Evolutionary conservation across 2,797 vertebrate genomes (phyloP).

Genomic region (Lophotriccus pileatus): DNA sequence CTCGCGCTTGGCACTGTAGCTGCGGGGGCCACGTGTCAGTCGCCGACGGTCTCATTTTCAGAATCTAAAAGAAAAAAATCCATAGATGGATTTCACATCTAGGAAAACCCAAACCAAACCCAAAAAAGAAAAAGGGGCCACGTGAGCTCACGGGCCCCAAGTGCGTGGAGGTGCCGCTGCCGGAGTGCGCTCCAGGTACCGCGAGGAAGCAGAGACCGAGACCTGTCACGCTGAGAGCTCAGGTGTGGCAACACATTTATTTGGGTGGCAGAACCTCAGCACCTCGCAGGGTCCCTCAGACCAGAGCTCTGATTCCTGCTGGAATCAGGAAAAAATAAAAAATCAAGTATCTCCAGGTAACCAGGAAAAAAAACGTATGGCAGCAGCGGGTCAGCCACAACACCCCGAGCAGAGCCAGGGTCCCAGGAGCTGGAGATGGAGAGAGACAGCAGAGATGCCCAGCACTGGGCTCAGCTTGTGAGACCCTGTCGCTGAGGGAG

Average conservation of each 20-base stretch:
- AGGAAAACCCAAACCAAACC: background rate
- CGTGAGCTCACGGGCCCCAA: background rate
- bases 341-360: background rate
- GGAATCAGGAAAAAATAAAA: background rate
- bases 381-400: background rate
- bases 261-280: background rate
- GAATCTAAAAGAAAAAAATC: slow-evolving; percentile 74
- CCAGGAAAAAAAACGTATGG: fast-evolving
- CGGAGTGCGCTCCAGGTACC: fast-evolving
- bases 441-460: background rate
- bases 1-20: slow-evolving; percentile 46
- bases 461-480: fast-evolving
- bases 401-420: background rate
- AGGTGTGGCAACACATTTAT: fast-evolving
- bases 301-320: fast-evolving
- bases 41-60: slow-evolving; percentile 66
- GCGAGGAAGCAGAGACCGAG: background rate
- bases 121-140: background rate
- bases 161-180: background rate
- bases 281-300: background rate
- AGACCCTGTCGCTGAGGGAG: background rate
- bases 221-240: background rate
- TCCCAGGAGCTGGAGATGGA: background rate
- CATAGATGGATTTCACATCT: background rate
- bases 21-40: slow-evolving; percentile 63